A percentile compares a stretch with the other conserved stretches of the same genome.
phyloP scores from a whole-genome alignment of 2,113 vertebrate species.

The Gavialis gangeticus region DNA sequence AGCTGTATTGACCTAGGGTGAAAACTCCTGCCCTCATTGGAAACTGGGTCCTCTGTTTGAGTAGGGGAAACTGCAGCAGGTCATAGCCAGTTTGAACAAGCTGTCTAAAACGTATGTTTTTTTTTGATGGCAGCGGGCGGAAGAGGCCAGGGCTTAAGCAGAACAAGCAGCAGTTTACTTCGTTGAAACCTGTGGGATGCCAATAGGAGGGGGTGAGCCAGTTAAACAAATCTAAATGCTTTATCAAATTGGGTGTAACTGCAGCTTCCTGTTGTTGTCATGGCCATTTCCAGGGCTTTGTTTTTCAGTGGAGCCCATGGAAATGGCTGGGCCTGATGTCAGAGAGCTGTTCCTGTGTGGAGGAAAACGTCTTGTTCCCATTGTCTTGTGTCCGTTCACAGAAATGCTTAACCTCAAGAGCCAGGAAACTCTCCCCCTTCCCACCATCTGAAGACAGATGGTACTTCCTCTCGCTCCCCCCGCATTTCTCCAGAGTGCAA shows the following conservation, averaged over 20 bases:
- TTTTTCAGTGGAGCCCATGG: background rate
- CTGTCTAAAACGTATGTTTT: background rate
- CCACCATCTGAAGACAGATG: background rate
- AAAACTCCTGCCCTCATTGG: background rate
- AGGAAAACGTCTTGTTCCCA: background rate
- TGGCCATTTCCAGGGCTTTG: slow-evolving; percentile 16
- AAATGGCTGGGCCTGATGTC: background rate
- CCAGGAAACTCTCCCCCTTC: background rate
- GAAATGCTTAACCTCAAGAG: background rate
- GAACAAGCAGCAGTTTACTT: background rate
- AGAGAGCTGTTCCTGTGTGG: background rate
- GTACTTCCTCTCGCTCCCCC: background rate
- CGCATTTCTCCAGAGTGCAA: background rate
- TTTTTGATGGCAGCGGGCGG: background rate
- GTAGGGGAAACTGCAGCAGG: background rate
- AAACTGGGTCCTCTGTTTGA: background rate
- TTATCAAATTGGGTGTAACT: background rate
- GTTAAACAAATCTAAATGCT: background rate
- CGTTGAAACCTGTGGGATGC: background rate
- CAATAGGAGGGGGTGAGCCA: background rate
- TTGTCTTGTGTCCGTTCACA: slow-evolving; percentile 18
- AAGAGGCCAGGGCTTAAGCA: background rate
- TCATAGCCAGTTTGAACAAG: background rate
- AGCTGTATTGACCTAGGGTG: no score
- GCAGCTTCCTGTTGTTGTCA: slow-evolving; percentile 24